phyloP scores from a whole-genome alignment of 2,888 invertebrate species.

The Tipula lateralis region DNA sequence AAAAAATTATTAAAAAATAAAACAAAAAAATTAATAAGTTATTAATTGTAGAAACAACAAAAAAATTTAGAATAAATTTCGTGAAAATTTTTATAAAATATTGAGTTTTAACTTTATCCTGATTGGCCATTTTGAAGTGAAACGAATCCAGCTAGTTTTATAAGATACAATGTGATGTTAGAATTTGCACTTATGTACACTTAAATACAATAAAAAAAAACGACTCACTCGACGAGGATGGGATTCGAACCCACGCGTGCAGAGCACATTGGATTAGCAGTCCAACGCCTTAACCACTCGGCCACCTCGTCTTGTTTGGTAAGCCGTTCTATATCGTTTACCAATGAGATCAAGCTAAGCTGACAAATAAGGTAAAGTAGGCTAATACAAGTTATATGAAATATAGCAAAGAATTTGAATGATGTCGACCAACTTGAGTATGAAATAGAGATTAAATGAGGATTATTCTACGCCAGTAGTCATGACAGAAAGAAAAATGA shows the following conservation, averaged over 20 bases:
- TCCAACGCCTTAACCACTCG: slow-evolving; percentile 84
- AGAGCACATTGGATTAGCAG: slow-evolving; percentile 85
- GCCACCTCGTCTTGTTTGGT: slow-evolving; percentile 64
- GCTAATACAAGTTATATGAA: too few species aligned
- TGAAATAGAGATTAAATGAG: too few species aligned
- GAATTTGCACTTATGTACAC: neutral
- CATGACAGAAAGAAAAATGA: too few species aligned
- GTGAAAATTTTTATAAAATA: slow-evolving; percentile 14
- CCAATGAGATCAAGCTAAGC: too few species aligned
- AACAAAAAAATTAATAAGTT: slow-evolving; percentile 25
- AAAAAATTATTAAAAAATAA: slow-evolving; percentile 16
- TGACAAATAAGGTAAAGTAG: too few species aligned
- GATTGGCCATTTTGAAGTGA: neutral
- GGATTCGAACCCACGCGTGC: slow-evolving; percentile 86
- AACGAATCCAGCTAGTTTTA: neutral
- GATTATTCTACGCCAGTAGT: too few species aligned
- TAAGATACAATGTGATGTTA: neutral
- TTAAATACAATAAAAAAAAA: neutral
- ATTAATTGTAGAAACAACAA: slow-evolving; percentile 28
- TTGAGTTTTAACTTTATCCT: neutral
- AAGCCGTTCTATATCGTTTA: neutral
- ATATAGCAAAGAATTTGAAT: too few species aligned
- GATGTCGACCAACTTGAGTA: too few species aligned
- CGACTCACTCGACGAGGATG: slow-evolving; percentile 65
- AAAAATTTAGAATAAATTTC: slow-evolving; percentile 29